Base-by-base conservation (phyloP, 2,888 invertebrate genomes). In the Lepetodrilus schrolli region DNA sequence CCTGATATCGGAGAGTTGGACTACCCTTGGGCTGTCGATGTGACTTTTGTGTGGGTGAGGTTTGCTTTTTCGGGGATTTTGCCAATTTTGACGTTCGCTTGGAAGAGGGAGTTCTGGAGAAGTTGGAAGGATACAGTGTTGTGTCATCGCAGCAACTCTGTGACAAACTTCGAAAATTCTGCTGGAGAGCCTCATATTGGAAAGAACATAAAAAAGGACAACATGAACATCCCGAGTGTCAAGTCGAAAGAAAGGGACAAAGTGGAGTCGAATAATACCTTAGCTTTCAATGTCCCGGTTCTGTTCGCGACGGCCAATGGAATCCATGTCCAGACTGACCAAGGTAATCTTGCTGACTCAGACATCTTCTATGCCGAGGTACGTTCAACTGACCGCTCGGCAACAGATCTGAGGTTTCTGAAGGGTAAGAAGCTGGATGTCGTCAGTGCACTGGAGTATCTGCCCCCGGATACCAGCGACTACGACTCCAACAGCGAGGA, bases 281-380 rank as follows among this genome's bases (percentile, higher is more conserved):
- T 78, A 38, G 30, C 75, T 2, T 85, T 86, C 70, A 84, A 84
- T 70, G 84, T 88, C 21, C 89, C 89, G 3, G 88, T 88, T 3
- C 76, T 89, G 17, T 89, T 88, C 79, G 89, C 88, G 7, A 89
- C 87, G 0, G 83, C 87, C 20, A 79, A 87, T 36, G 89, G 89
- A 20, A 84, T 89, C 3, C 87, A 84, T 70, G 82, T 86, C 30
- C 81, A 85, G 70, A 86, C 81, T 10, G 48, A 70, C 5, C 73
- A 78, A 17, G 74, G 78, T 4, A 82, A 80, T 21, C 76, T 76
- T 26, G 70, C 78, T 2, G 77, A 74, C 2, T 47, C 70, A 7
- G 78, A 80, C 38, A 69, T 73, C 5, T 47, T 75, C 36, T 71
- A 78, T 50, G 73, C 73, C 65, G 76, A 80, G 17, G 47, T 58